Base-by-base conservation (phyloP, 2,888 invertebrate species). In the Hypomecis punctinalis region DNA sequence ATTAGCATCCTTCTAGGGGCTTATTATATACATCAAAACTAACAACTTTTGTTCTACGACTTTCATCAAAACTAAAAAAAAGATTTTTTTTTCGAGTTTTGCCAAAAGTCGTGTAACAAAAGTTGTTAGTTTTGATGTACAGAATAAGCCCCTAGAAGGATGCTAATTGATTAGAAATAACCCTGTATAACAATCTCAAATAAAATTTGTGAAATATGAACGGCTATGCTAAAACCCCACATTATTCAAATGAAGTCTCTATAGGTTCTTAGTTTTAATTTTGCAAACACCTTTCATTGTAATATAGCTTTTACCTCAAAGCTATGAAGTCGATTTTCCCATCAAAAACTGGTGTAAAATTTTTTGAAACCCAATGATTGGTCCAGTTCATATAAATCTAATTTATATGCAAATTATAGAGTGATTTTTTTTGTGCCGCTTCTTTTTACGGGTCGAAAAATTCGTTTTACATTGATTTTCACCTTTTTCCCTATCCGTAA, bases 371-470 rank as follows among this genome's bases (percentile, higher is more conserved):
- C 68, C 67, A 69, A 76, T 73, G 70, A 79, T 78, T 72, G 70
- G 72, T 65, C 55, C 67, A 58, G 42, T 66, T 53, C 48, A 62
- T 66, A 68, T 71, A 71, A 75, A 76, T 78, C 73, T 78, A 78
- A 83, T 83, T 79, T 79, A 71, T 75, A 81, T 83, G 81, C 71
- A 77, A 81, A 83, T 81, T 58, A 13, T 43, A 9, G 49, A 48
- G 47, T 53, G 43, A 63, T 60, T 60, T 63, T 67, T 55, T 67
- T 65, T 56, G 42, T 49, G 9, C 35, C 45, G 9, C 51, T 59
- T 40, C 42, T 54, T 62, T 63, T 49, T 59, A 59, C n/a, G 59
- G 54, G 45, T 59, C 45, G 11, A 51, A 59, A 55, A 59, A 51
- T 49, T 49, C 35, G 48, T 45, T 55, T 55, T 49, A 40, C 59